These are phyloP conservation scores for Chelonia mydas DNA, from an alignment of 2,797 vertebrate species.

Conservation along the genomic window DNA sequence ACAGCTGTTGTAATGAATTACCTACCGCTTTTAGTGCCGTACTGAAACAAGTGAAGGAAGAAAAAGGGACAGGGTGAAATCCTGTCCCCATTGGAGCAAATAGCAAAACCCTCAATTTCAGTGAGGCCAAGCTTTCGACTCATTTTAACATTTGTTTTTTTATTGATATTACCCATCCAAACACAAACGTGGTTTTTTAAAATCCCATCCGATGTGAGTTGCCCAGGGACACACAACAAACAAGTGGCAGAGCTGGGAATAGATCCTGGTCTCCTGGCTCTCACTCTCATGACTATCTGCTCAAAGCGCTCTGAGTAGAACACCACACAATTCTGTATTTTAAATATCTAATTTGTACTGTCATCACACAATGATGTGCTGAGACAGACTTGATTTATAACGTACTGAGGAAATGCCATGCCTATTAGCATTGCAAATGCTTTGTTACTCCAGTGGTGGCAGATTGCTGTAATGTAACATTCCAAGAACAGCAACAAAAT, in stretches of 20 bases:
- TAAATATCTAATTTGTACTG: neutral
- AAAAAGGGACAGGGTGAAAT: neutral
- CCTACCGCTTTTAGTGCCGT: too few relatives aligned
- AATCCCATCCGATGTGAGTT: neutral
- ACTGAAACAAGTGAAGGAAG: neutral
- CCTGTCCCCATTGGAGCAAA: neutral
- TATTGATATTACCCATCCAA: neutral
- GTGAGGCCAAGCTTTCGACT: neutral
- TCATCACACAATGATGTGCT: neutral
- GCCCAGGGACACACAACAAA: neutral
- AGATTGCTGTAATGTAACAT: conserved; percentile 18
- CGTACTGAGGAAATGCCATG: conserved; percentile 4
- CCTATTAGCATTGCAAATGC: neutral
- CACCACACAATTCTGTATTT: neutral
- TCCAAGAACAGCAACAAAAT: neutral
- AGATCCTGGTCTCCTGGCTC: neutral
- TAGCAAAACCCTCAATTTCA: neutral
- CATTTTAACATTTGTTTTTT: neutral
- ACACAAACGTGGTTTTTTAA: neutral
- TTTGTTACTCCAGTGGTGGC: neutral
- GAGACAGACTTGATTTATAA: neutral
- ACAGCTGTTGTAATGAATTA: neutral
- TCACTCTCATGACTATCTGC: fast-evolving
- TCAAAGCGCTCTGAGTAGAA: neutral
- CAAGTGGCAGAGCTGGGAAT: neutral